phyloP scores from a whole-genome alignment of 2,888 invertebrate species.

The Selenia dentaria region DNA sequence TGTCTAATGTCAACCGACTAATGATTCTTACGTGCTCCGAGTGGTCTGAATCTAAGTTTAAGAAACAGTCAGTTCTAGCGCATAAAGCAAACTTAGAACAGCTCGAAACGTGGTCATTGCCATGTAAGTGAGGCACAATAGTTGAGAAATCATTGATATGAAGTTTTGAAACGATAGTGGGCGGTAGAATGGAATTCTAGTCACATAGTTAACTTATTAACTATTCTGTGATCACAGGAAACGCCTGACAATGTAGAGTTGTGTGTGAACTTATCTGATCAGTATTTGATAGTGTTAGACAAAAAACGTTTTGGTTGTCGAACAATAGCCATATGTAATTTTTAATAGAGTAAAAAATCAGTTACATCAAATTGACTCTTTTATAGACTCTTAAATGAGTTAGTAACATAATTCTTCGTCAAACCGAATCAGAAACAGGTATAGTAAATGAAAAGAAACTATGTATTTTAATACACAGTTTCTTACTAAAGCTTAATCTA shows the following conservation, averaged over 20 bases:
- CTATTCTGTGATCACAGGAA: conserved; percentile 42
- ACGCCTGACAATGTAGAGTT: conserved; percentile 31
- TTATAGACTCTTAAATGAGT: conserved; percentile 5
- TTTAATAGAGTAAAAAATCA: conserved; percentile 25
- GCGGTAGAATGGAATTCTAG: conserved; percentile 44
- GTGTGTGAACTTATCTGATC: conserved; percentile 46
- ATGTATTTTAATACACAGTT: too few relatives aligned
- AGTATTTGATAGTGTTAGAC: conserved; percentile 27
- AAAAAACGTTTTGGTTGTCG: conserved; percentile 25
- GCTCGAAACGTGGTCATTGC: conserved; percentile 43
- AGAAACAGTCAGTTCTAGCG: conserved; percentile 15
- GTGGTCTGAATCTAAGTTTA: not conserved
- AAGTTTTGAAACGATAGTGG: conserved; percentile 22
- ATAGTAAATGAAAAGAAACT: too few relatives aligned
- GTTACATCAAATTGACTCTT: conserved; percentile 13
- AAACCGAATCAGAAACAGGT: too few relatives aligned
- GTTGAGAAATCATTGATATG: conserved; percentile 44
- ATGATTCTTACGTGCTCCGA: not conserved
- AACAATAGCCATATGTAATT: conserved; percentile 30
- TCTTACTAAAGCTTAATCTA: too few relatives aligned
- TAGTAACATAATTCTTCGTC: conserved; percentile 15
- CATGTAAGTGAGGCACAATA: conserved; percentile 41
- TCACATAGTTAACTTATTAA: not conserved
- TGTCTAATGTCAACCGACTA: too few relatives aligned
- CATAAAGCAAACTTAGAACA: conserved; percentile 45